Evolutionary conservation across 2,113 vertebrate species (phyloP).

Genomic region (Donacobius atricapilla): DNA sequence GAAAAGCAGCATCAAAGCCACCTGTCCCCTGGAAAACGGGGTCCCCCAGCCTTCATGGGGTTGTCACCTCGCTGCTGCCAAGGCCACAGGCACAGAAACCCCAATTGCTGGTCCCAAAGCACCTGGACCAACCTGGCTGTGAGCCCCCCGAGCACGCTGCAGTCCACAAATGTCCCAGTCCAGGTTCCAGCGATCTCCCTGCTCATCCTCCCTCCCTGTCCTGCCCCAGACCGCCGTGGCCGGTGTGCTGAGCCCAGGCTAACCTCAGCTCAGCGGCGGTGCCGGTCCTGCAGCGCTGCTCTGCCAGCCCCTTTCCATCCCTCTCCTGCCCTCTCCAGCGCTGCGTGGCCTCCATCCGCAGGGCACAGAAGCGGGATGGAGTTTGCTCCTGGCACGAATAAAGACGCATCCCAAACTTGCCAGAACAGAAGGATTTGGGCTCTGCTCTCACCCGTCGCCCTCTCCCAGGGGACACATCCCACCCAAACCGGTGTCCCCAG

Average conservation of each 20-base stretch:
- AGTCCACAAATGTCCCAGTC: rapidly evolving
- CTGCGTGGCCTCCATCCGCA: rapidly evolving
- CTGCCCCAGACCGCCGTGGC: rapidly evolving
- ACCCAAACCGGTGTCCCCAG: not conserved
- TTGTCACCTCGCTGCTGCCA: not conserved
- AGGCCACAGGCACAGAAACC: not conserved
- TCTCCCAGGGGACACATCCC: not conserved
- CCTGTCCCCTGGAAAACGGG: not conserved
- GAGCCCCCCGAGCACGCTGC: rapidly evolving
- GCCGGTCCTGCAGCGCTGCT: not conserved
- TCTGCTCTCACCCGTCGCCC: not conserved
- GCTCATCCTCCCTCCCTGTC: not conserved
- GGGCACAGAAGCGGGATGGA: not conserved
- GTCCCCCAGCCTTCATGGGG: rapidly evolving
- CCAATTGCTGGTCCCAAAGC: rapidly evolving
- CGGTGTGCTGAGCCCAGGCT: not conserved
- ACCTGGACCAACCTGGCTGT: rapidly evolving
- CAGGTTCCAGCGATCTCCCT: rapidly evolving
- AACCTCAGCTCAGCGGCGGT: rapidly evolving
- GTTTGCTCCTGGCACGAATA: not conserved
- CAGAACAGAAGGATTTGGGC: not conserved
- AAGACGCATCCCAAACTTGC: not conserved
- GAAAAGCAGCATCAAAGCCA: not conserved
- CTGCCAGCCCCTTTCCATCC: not conserved
- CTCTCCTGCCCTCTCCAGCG: not conserved